A percentile compares a stretch with the other conserved stretches of the same genome.
phyloP scores from a whole-genome alignment of 2,113 vertebrate genomes.

The Centrocercus urophasianus region DNA sequence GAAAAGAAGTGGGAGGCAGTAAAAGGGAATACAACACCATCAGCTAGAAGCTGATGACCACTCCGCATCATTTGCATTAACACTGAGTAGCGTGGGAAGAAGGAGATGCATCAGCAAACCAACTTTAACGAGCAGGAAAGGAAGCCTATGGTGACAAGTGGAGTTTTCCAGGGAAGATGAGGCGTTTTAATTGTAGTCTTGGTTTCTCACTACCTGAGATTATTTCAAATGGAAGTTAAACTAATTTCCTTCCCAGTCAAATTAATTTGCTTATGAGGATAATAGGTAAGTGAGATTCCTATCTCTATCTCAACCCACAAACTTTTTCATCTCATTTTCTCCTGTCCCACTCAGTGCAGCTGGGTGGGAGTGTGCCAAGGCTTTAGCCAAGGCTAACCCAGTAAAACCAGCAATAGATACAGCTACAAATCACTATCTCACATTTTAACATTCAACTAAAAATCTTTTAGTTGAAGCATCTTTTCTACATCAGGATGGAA shows the following conservation, averaged over 20 bases:
- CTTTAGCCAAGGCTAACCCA: background rate
- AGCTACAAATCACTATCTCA: background rate
- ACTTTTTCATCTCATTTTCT: background rate
- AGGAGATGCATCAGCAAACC: slow-evolving; percentile 25
- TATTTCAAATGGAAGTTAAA: background rate
- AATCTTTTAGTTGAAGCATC: background rate
- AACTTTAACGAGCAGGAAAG: background rate
- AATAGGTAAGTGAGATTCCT: background rate
- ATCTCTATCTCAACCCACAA: too few species aligned
- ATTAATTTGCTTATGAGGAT: background rate
- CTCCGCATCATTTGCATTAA: background rate
- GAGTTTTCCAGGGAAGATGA: background rate
- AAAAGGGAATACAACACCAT: background rate
- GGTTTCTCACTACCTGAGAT: background rate
- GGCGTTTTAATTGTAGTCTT: background rate
- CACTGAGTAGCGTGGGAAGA: background rate
- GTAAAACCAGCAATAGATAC: background rate
- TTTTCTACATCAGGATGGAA: slow-evolving; percentile 36
- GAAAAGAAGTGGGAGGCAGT: slow-evolving; percentile 24
- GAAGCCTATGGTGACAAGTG: background rate
- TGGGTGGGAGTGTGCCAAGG: background rate
- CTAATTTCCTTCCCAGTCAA: background rate
- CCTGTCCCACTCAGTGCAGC: background rate
- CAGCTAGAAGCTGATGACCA: background rate
- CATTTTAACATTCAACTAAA: background rate